These are phyloP conservation scores for Garrulus glandarius DNA, from an alignment of 2,797 vertebrate species.

Conservation along the genomic window DNA sequence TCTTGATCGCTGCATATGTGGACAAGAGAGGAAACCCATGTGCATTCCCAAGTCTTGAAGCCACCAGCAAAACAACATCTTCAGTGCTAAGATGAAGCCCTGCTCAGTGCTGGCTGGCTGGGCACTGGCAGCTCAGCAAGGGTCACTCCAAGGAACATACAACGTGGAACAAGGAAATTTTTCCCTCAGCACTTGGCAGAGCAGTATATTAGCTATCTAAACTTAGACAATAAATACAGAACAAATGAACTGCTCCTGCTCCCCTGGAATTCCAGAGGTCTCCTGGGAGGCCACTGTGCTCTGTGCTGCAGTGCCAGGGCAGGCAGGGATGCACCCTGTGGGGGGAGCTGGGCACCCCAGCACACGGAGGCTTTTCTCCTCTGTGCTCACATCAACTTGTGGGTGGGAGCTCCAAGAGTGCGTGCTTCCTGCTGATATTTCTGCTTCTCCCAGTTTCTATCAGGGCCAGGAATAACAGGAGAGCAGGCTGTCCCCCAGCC, in stretches of 20 bases:
- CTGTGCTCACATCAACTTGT: rapidly evolving
- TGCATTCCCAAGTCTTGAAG: not conserved
- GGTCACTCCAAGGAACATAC: not conserved
- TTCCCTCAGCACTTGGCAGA: not conserved
- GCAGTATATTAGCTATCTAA: not conserved
- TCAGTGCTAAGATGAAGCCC: not conserved
- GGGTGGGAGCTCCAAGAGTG: not conserved
- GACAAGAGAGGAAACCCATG: not conserved
- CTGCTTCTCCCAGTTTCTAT: not conserved
- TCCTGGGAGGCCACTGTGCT: not conserved
- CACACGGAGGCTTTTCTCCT: not conserved
- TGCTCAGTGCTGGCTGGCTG: not conserved
- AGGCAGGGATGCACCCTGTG: rapidly evolving
- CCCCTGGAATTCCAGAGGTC: not conserved
- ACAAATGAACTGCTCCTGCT: not conserved
- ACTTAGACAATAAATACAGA: not conserved
- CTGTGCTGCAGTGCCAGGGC: rapidly evolving
- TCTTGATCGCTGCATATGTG: not conserved
- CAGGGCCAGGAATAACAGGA: constrained; percentile 13
- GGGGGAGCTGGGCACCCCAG: not conserved
- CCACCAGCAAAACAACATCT: not conserved
- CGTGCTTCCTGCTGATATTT: not conserved
- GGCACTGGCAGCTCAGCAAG: not conserved
- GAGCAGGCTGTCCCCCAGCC: not conserved
- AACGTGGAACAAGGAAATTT: not conserved